Conservation (phyloP, 2,113 vertebrate genomes). For the Marmota monax region DNA sequence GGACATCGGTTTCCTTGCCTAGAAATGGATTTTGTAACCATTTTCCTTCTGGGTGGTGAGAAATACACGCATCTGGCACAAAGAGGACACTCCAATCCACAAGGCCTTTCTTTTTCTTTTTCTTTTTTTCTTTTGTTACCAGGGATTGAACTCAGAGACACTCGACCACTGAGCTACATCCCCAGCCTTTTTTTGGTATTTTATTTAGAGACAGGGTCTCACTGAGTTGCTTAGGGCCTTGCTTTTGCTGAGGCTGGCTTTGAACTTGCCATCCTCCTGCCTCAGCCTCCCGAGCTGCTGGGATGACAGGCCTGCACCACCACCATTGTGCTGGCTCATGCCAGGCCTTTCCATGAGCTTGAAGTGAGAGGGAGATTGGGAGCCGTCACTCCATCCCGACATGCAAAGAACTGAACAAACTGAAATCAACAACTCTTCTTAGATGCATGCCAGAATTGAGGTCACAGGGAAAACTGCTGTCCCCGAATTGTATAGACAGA, state of each 20-base stretch:
- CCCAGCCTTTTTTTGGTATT: no score
- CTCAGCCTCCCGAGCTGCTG: no score
- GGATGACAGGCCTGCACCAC: no score
- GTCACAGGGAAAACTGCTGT: neutral
- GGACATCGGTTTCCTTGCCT: neutral
- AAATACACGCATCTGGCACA: neutral
- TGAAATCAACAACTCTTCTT: neutral
- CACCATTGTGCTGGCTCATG: no score
- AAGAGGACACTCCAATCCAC: neutral
- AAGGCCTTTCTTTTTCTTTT: no score
- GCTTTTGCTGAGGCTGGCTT: no score
- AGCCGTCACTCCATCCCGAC: neutral
- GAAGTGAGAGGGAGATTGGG: rapidly evolving
- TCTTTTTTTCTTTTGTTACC: no score
- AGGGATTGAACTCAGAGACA: no score
- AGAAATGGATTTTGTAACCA: neutral
- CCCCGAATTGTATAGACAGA: neutral
- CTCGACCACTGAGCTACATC: no score
- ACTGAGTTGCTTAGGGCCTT: no score
- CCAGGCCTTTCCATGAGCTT: rapidly evolving
- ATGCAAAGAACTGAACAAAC: neutral
- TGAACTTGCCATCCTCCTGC: no score
- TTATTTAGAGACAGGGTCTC: no score
- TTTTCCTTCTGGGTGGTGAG: neutral
- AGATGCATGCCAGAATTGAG: neutral